These are phyloP conservation scores for Hippopotamyrus pictus DNA, from an alignment of 2,797 vertebrate species.

Conservation along the genomic window DNA sequence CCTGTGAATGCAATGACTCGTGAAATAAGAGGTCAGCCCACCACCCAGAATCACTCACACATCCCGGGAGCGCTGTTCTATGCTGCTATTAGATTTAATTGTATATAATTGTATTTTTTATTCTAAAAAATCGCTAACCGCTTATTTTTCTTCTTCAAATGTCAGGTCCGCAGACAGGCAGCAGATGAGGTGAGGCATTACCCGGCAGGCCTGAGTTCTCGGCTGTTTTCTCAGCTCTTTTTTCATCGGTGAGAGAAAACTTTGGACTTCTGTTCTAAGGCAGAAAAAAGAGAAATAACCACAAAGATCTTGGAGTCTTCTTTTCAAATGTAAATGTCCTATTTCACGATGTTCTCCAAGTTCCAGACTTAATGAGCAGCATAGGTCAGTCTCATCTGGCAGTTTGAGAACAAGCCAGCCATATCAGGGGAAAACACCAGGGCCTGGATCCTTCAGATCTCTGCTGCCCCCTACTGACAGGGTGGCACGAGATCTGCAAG, in stretches of 20 bases:
- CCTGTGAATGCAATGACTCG: background rate
- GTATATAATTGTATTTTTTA: background rate
- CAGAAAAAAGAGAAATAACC: background rate
- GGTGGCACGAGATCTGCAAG: background rate
- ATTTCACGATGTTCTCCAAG: background rate
- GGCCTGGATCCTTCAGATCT: background rate
- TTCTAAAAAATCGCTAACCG: background rate
- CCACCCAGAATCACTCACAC: background rate
- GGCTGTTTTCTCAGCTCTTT: background rate
- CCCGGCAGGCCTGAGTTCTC: background rate
- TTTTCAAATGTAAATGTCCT: slow-evolving; percentile 4
- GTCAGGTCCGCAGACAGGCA: background rate
- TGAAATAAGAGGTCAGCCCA: background rate
- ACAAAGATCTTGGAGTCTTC: background rate
- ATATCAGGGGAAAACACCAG: background rate
- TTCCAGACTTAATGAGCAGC: background rate
- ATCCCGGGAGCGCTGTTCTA: background rate
- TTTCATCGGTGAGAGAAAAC: background rate
- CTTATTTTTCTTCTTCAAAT: background rate
- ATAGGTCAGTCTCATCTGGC: background rate
- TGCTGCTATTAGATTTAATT: background rate
- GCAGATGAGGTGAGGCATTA: background rate
- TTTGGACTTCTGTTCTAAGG: background rate
- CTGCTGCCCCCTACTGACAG: background rate
- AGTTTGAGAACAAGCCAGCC: background rate